Evolutionary conservation across 2,113 vertebrate genomes (phyloP), one percentile per base, ranked within the genome.

Genomic region (Astatoreochromis straeleni): DNA sequence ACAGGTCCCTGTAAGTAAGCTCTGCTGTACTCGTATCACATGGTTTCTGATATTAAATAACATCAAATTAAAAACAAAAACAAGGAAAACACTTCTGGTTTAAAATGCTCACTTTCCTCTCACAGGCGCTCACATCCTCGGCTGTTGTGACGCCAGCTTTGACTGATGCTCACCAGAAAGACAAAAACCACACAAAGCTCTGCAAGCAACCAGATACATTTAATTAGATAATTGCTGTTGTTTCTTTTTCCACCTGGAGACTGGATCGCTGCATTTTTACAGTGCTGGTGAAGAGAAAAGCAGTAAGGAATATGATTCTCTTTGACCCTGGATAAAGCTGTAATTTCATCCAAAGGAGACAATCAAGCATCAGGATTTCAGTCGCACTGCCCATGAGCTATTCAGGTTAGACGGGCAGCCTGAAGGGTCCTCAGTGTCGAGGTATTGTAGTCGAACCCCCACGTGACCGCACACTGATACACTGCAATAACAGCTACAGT

Each of bases 151-250:
- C 31, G 26, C 63, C 81, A 80, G 21, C 13, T 65, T 9, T 81
- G 73, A 87, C 80, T 82, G 81, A 82, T 21, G 31, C 26, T 75
- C 40, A 81, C 81, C 82, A 81, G 16, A 88, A 35, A 85, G 19
- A 82, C 35, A 65, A 57, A 88, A 80, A 51, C 3, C 13, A 7
- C 58, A 91, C 90, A 94, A 93, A 91, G 89, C 82, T 78, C 51
- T 38, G 54, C 51, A 29, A 83, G 96, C 88, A 96, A 96, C 95
- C 88, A 91, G 95, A 96, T 93, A 93, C 91, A 84, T 94, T 95
- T 96, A 94, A 96, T 95, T 53, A 93, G 47, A 92, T 91, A 94
- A 93, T 91, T 85, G 82, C 85, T 73, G 86, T 88, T 47, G 83
- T 87, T 91, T 84, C 68, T 84, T 58, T 88, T 81, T 73, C 7